phyloP scores from a whole-genome alignment of 2,888 invertebrate species.

The Yponomeuta cagnagella region DNA sequence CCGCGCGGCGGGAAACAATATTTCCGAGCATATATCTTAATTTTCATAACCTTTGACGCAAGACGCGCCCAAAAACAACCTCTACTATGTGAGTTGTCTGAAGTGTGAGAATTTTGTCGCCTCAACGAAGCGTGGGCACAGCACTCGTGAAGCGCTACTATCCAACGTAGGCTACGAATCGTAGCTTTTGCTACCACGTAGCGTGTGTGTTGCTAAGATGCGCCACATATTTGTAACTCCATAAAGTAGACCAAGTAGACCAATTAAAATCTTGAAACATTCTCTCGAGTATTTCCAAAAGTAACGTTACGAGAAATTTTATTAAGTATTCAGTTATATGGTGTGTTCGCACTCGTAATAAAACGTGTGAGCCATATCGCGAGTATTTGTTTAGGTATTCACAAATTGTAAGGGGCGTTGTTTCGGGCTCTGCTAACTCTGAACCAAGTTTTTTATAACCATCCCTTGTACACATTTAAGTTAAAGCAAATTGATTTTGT shows the following conservation, averaged over 20 bases:
- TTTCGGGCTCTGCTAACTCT: neutral
- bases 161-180: no score
- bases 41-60: neutral
- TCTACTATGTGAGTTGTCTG: neutral
- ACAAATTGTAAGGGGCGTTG: neutral
- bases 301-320: no score
- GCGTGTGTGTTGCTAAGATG: no score
- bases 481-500: constrained; percentile 52
- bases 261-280: no score
- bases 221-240: no score
- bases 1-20: constrained; percentile 9
- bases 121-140: no score
- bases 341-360: neutral
- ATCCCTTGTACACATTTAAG: neutral
- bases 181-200: no score
- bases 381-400: neutral
- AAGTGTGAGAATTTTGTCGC: no score
- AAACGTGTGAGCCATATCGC: neutral
- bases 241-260: no score
- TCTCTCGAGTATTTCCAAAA: no score
- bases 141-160: no score
- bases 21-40: constrained; percentile 1
- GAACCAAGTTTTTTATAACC: neutral
- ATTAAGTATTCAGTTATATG: neutral
- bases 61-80: neutral